phyloP scores from a whole-genome alignment of 2,888 invertebrate genomes.

The Aelia acuminata region DNA sequence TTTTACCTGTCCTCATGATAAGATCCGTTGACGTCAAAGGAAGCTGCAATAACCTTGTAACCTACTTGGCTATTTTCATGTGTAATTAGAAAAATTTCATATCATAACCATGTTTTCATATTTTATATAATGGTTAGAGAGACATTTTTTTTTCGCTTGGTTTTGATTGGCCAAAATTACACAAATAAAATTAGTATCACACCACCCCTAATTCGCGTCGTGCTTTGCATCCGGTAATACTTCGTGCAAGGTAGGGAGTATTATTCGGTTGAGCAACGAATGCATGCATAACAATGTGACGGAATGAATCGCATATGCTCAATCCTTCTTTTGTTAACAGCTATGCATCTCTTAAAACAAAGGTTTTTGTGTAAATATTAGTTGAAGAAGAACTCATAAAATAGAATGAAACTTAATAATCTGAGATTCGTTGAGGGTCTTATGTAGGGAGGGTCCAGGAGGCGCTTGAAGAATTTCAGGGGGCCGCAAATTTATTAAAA shows the following conservation, averaged over 20 bases:
- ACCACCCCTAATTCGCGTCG: neutral
- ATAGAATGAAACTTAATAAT: no score
- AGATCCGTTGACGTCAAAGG: slow-evolving; percentile 60
- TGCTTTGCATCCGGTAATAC: neutral
- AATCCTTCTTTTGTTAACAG: no score
- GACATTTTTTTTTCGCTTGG: neutral
- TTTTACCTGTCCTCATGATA: slow-evolving; percentile 44
- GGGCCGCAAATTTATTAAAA: no score
- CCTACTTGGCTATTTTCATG: slow-evolving; percentile 41
- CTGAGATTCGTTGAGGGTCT: no score
- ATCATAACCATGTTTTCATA: neutral
- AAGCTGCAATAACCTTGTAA: slow-evolving; percentile 57
- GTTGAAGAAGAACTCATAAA: no score
- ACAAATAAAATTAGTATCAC: neutral
- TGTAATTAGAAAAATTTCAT: slow-evolving; percentile 46
- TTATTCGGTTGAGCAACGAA: neutral
- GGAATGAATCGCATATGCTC: no score
- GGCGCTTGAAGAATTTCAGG: no score
- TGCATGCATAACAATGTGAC: neutral
- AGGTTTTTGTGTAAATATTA: no score
- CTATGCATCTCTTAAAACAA: no score
- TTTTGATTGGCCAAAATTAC: neutral
- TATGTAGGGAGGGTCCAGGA: no score
- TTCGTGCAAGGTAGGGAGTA: neutral
- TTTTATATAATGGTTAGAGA: neutral